These are phyloP conservation scores for Urophycis tenuis DNA, from an alignment of 2,797 vertebrate species.

Conservation along the genomic window DNA sequence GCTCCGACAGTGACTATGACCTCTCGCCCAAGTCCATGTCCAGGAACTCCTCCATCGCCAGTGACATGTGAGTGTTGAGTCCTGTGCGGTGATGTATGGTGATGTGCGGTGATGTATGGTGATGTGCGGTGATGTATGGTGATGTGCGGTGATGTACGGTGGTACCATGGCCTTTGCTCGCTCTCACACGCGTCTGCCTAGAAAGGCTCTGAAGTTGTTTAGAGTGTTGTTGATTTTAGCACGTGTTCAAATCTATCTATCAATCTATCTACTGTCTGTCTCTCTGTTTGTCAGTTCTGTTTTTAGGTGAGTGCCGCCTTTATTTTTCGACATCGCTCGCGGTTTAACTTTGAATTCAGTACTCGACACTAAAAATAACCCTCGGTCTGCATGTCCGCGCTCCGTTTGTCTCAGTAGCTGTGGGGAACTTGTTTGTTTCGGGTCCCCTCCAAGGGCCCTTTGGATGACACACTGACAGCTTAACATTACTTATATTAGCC, in stretches of 20 bases:
- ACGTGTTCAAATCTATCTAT: neutral
- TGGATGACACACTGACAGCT: neutral
- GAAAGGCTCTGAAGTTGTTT: too few species aligned
- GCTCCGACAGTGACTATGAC: conserved; percentile 97
- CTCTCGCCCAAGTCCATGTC: conserved; percentile 99
- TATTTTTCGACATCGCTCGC: neutral
- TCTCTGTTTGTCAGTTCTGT: neutral
- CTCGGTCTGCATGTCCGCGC: neutral
- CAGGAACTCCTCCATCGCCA: conserved; percentile 98
- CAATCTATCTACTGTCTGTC: neutral
- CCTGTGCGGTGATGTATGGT: too few species aligned
- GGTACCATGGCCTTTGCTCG: neutral
- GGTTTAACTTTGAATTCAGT: neutral
- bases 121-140: too few species aligned
- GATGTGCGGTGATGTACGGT: too few species aligned
- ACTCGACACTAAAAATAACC: neutral
- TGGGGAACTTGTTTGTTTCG: neutral
- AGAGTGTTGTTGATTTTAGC: neutral
- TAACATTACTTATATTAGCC: neutral
- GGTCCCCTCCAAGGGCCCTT: neutral
- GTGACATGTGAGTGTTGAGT: conserved; percentile 99
- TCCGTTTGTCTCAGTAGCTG: neutral
- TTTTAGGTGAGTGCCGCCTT: neutral
- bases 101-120: too few species aligned
- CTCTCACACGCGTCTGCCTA: too few species aligned